A percentile compares a stretch with the other conserved stretches of the same genome.
phyloP scores from a whole-genome alignment of 1,140 invertebrate species.

The Camponotus pennsylvanicus region DNA sequence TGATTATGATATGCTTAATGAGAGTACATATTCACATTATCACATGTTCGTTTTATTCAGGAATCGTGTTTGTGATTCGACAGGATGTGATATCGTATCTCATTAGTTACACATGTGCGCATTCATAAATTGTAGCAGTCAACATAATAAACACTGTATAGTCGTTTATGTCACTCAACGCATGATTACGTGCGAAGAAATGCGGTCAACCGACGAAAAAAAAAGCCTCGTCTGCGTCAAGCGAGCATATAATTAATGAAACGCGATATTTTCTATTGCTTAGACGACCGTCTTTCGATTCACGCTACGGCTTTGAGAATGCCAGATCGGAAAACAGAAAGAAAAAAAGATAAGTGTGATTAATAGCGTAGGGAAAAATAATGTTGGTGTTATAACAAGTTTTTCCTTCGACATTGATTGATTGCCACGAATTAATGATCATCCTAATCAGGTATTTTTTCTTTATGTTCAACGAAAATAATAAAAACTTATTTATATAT shows the following conservation, averaged over 20 bases:
- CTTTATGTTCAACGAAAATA: background rate
- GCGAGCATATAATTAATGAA: conserved; percentile 49
- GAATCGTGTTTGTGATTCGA: conserved; percentile 4
- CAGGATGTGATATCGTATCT: conserved; percentile 40
- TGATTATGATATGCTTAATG: conserved; percentile 7
- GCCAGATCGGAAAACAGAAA: conserved; percentile 31
- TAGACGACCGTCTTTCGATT: conserved; percentile 20
- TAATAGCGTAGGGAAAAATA: conserved; percentile 33
- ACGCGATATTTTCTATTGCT: conserved; percentile 25
- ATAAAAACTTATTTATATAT: background rate
- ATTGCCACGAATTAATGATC: conserved; percentile 34
- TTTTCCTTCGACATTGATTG: conserved; percentile 39
- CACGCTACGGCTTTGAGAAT: conserved; percentile 19
- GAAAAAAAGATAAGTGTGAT: conserved; percentile 48
- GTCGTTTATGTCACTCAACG: conserved; percentile 45
- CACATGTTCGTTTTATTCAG: background rate
- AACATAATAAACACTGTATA: conserved; percentile 37
- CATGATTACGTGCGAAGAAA: conserved; percentile 47
- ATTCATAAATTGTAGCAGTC: conserved; percentile 50
- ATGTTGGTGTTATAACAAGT: conserved; percentile 33
- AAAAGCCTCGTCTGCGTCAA: conserved; percentile 27
- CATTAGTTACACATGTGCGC: conserved; percentile 40
- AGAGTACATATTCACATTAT: background rate
- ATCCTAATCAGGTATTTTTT: conserved; percentile 8
- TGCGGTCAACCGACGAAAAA: conserved; percentile 31